Evolutionary conservation across 2,888 invertebrate species (phyloP).

Genomic region (Orgyia antiqua): DNA sequence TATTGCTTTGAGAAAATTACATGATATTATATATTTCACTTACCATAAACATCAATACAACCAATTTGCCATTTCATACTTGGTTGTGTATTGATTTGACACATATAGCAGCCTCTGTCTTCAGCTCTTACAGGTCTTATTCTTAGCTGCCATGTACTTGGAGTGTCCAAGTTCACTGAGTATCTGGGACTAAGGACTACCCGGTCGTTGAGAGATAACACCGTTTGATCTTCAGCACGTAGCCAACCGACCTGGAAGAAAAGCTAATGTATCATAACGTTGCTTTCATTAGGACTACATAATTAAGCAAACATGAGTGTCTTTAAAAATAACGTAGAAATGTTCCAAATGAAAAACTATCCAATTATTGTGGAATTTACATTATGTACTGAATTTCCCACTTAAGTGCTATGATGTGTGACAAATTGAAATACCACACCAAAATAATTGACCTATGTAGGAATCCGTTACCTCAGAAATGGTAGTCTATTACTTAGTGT

Average conservation of each 20-base stretch:
- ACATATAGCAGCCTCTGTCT: conserved; percentile 94
- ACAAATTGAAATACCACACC: too few relatives aligned
- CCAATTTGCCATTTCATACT: conserved; percentile 92
- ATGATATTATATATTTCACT: conserved; percentile 21
- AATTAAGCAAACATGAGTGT: neutral
- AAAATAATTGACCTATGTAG: too few relatives aligned
- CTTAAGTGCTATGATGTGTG: conserved; percentile 44
- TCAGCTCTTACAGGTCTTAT: conserved; percentile 89
- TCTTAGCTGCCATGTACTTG: conserved; percentile 90
- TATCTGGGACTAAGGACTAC: conserved; percentile 91
- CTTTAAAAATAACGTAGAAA: neutral
- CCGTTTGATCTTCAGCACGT: conserved; percentile 93
- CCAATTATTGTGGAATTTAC: neutral
- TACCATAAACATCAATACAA: conserved; percentile 92
- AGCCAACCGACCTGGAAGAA: conserved; percentile 93
- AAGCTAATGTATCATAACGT: neutral
- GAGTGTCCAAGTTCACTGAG: conserved; percentile 88
- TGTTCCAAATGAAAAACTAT: neutral
- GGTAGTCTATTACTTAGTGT: too few relatives aligned
- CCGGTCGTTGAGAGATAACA: conserved; percentile 89
- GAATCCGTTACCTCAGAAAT: too few relatives aligned
- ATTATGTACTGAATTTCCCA: conserved; percentile 29
- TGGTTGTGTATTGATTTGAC: conserved; percentile 91
- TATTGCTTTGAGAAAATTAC: too few relatives aligned
- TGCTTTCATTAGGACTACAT: neutral